phyloP scores from a whole-genome alignment of 2,113 vertebrate genomes.

The Bambusicola thoracicus region DNA sequence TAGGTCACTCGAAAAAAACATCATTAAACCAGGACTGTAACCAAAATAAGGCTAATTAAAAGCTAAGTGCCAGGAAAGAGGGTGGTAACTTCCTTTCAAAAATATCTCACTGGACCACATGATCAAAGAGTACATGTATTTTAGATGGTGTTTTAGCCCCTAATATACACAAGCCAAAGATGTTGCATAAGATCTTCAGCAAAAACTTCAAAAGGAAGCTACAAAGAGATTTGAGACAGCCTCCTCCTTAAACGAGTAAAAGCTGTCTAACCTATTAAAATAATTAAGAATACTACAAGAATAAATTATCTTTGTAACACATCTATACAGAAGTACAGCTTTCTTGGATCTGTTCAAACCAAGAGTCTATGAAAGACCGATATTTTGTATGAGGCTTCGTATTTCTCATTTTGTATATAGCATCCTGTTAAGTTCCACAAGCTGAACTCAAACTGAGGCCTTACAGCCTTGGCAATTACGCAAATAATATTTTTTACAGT shows the following conservation, averaged over 20 bases:
- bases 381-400: background rate
- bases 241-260: background rate
- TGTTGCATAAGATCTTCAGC: background rate
- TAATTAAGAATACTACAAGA: background rate
- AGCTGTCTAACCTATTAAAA: background rate
- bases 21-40: background rate
- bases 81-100: slow-evolving; percentile 47
- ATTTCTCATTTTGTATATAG: background rate
- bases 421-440: background rate
- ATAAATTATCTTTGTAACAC: background rate
- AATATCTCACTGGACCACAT: background rate
- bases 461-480: background rate
- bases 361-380: background rate
- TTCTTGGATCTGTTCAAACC: background rate
- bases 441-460: background rate
- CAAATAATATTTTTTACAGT: background rate
- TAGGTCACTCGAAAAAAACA: background rate
- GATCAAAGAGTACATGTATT: background rate
- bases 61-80: slow-evolving; percentile 10
- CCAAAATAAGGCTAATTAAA: background rate
- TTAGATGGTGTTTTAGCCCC: background rate
- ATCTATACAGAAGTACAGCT: background rate
- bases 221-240: background rate
- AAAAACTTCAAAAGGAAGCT: background rate
- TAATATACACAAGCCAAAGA: background rate